phyloP scores from a whole-genome alignment of 2,113 vertebrate genomes.

The Boulengerochromis microlepis region DNA sequence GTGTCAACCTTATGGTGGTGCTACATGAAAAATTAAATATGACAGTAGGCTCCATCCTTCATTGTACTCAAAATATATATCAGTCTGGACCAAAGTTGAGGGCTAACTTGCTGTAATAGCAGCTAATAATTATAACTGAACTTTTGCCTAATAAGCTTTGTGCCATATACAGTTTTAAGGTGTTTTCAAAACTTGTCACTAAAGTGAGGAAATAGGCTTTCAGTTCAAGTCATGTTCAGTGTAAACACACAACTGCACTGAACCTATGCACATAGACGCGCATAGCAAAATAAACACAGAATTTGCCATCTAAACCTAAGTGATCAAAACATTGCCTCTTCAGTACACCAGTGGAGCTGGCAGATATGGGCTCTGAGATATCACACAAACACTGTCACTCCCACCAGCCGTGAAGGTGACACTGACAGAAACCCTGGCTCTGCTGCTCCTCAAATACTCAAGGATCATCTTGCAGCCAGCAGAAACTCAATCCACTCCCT shows the following conservation, averaged over 20 bases:
- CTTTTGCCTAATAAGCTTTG: background rate
- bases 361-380: background rate
- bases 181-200: background rate
- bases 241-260: background rate
- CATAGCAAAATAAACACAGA: background rate
- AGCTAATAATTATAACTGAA: background rate
- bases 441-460: conserved; percentile 11
- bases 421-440: background rate
- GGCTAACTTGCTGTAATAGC: background rate
- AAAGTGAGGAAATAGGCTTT: background rate
- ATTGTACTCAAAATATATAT: background rate
- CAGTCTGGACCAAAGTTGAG: background rate
- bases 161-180: background rate
- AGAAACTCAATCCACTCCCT: conserved; percentile 23
- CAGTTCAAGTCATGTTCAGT: background rate
- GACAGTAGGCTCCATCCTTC: background rate
- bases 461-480: conserved; percentile 3
- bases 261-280: background rate
- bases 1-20: background rate
- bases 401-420: background rate
- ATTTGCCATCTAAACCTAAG: background rate
- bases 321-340: background rate
- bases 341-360: background rate
- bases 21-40: background rate
- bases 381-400: background rate